Evolutionary conservation across 2,113 vertebrate species (phyloP).

Genomic region (Alexandromys fortis): DNA sequence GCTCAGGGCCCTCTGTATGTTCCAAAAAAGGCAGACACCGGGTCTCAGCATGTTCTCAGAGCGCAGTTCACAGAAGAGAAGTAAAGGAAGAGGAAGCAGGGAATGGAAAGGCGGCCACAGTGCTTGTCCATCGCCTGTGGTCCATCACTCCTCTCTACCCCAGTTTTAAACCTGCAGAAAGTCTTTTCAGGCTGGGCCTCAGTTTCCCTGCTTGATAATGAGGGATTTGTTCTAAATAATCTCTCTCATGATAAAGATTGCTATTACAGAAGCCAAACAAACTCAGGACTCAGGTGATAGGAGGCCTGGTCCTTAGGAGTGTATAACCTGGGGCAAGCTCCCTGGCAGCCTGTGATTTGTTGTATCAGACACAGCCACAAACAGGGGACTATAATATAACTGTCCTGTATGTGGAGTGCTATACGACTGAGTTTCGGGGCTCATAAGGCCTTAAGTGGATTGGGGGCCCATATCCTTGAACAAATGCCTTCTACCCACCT

Average conservation of each 20-base stretch:
- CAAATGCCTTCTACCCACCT: not conserved
- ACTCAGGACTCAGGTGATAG: not conserved
- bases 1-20: not conserved
- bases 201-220: conserved; percentile 62
- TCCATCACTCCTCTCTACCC: not conserved
- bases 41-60: not conserved
- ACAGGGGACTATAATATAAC: not conserved
- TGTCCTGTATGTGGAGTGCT: not conserved
- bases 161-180: conserved; percentile 34
- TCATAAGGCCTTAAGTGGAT: not conserved
- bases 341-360: not conserved
- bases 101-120: not conserved
- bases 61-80: not conserved
- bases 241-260: conserved; percentile 56
- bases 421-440: not conserved
- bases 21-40: not conserved
- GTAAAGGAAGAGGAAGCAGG: not conserved
- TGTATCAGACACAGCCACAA: not conserved
- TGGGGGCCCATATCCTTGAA: not conserved
- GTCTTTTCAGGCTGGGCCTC: conserved; percentile 58
- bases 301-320: not conserved
- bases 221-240: conserved; percentile 48
- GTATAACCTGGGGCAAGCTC: not conserved
- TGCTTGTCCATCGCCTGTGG: not conserved
- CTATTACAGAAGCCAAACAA: conserved; percentile 48